Percentiles rank a stretch among this genome's conserved stretches.
These are phyloP conservation scores for Psittacula echo DNA, from an alignment of 2,797 vertebrate genomes.

Conservation along the genomic window DNA sequence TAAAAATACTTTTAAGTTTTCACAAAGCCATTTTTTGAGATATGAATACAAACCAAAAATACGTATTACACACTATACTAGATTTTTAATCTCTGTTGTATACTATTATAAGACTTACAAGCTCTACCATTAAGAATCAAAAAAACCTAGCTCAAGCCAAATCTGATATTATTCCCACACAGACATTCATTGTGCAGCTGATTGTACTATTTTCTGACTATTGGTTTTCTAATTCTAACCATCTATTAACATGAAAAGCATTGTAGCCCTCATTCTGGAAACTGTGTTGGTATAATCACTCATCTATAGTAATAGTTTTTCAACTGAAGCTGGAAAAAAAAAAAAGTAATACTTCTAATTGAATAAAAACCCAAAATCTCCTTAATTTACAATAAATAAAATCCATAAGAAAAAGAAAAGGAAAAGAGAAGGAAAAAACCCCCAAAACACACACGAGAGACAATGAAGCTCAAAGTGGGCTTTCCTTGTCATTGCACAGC, in stretches of 20 bases:
- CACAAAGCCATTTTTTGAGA: background rate
- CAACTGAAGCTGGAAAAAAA: background rate
- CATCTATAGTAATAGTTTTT: background rate
- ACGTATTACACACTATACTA: background rate
- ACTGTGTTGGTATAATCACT: background rate
- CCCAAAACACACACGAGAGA: background rate
- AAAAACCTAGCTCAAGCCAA: background rate
- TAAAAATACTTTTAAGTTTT: slow-evolving; percentile 2
- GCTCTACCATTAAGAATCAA: background rate
- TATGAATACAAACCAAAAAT: background rate
- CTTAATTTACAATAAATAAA: background rate
- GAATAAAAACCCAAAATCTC: background rate
- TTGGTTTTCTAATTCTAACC: background rate
- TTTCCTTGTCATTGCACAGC: background rate
- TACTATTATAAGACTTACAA: background rate
- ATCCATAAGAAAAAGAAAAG: background rate
- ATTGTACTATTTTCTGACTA: background rate
- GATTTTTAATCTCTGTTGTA: background rate
- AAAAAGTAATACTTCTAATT: background rate
- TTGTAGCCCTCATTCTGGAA: background rate
- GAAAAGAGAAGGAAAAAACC: background rate
- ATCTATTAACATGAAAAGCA: background rate
- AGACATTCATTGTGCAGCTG: background rate
- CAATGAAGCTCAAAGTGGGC: background rate
- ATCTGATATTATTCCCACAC: background rate